Evolutionary conservation across 2,888 invertebrate genomes (phyloP), one percentile per base, ranked within the genome.

Genomic region (Orthosia gothica): DNA sequence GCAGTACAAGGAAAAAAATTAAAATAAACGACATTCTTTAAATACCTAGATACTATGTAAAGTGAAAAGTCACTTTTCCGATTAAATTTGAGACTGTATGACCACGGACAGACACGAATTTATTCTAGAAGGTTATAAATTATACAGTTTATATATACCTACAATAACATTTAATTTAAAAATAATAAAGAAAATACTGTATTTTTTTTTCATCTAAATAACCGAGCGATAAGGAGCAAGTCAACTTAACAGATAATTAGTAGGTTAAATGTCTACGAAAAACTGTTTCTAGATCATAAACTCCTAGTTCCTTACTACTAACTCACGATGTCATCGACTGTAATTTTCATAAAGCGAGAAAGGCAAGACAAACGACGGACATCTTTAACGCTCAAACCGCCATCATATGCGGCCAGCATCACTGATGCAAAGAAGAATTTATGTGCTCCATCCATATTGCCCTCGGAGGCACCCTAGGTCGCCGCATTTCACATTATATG

Each of bases 341-440:
- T 75, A 83, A 83, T 79, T 84, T 82, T 77, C 85, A 84, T 76
- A 83, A 76, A 52, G 57, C 69, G 63, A 20, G 12, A 23, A 40
- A 79, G 57, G 66, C 74, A 75, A 83, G 84, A 87, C 82, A 83
- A 86, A 83, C 71, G 78, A 72, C 65, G 76, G 81, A 83, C 79
- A 85, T 89, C 83, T 87, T 80, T 86, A 86, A 85, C 79, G 86
- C 85, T 81, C 82, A 85, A 73, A 79, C 74, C 76, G 86, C 84
- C 88, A 84, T 90, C 91, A 91, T 91, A 91, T 90, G 89, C 86
- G 91, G 84, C 83, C 89, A 86, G 87, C 88, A 90, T 89, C 87
- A 86, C 84, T 88, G 87, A 88, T 90, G 92, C 90, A 92, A 92
- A 92, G 92, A 93, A 91, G 91, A 92, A 93, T 93, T 93, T 92